These are phyloP conservation scores for Synergus umbraculus DNA, from an alignment of 2,888 invertebrate genomes.

Conservation along the genomic window DNA sequence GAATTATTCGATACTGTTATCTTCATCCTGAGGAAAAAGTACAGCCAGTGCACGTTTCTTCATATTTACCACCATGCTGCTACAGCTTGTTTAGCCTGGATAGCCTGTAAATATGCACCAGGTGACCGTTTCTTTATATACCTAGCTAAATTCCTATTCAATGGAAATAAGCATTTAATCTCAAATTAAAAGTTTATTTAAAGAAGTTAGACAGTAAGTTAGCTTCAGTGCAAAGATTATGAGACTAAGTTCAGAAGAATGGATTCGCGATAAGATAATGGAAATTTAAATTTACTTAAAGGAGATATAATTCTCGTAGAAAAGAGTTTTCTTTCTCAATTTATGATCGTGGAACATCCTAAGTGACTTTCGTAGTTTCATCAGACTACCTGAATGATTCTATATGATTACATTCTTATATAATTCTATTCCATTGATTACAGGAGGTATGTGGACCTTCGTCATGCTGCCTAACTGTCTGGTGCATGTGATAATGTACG, in stretches of 20 bases:
- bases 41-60: slow-evolving; percentile 84
- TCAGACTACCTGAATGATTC: background rate
- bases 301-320: slow-evolving; percentile 15
- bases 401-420: too few species aligned
- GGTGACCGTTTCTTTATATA: slow-evolving; percentile 77
- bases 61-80: slow-evolving; percentile 87
- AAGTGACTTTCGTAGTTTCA: slow-evolving; percentile 9
- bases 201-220: background rate
- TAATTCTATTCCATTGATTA: background rate
- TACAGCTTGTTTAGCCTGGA: slow-evolving; percentile 81
- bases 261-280: background rate
- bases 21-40: slow-evolving; percentile 85
- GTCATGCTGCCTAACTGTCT: slow-evolving; percentile 83
- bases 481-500: slow-evolving; percentile 88
- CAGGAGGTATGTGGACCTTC: slow-evolving; percentile 83
- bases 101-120: slow-evolving; percentile 82
- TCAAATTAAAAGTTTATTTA: background rate
- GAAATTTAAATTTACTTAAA: background rate
- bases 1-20: slow-evolving; percentile 86
- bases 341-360: background rate
- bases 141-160: background rate
- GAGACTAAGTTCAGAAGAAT: background rate
- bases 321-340: background rate
- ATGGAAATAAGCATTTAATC: background rate
- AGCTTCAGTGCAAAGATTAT: background rate